A percentile compares a stretch with the other conserved stretches of the same genome.
Conservation (phyloP, 2,888 invertebrate genomes). For the Itoplectis maculator region DNA sequence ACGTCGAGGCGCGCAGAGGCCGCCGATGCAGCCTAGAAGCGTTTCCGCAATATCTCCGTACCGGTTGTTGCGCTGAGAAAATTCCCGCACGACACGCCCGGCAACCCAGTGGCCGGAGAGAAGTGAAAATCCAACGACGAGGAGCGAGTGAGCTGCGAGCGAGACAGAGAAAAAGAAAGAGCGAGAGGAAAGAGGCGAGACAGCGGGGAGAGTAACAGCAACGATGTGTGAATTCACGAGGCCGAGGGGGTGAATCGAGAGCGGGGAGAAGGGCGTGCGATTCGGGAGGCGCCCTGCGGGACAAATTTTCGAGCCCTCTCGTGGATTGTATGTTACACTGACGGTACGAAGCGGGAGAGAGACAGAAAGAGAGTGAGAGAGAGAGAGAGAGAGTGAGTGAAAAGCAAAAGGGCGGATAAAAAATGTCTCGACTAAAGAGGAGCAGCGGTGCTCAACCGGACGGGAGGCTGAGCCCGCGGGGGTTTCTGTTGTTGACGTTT, state of each 20-base stretch:
- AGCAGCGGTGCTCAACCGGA: slow-evolving; percentile 69
- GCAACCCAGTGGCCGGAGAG: neutral
- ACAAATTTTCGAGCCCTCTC: slow-evolving; percentile 22
- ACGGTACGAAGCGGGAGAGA: neutral
- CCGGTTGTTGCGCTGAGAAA: slow-evolving; percentile 58
- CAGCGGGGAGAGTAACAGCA: neutral
- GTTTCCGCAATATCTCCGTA: slow-evolving; percentile 63
- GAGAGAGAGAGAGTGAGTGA: slow-evolving; percentile 31
- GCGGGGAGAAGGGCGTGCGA: slow-evolving; percentile 12
- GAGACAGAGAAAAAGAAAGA: no score
- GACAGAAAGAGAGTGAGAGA: slow-evolving; percentile 34
- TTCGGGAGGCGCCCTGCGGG: neutral
- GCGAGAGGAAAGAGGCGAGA: no score
- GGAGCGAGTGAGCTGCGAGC: no score
- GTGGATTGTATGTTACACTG: slow-evolving; percentile 15
- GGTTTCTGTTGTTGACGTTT: slow-evolving; percentile 68
- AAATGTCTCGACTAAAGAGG: slow-evolving; percentile 79
- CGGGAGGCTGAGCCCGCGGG: slow-evolving; percentile 68
- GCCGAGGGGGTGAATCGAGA: slow-evolving; percentile 19
- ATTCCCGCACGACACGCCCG: slow-evolving; percentile 40
- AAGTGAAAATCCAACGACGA: slow-evolving; percentile 17
- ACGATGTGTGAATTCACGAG: slow-evolving; percentile 52
- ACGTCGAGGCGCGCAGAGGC: slow-evolving; percentile 42
- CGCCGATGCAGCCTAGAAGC: slow-evolving; percentile 58
- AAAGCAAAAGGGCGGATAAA: slow-evolving; percentile 60